Evolutionary conservation across 2,888 invertebrate genomes (phyloP).

Genomic region (Lordiphosa fenestrarum): DNA sequence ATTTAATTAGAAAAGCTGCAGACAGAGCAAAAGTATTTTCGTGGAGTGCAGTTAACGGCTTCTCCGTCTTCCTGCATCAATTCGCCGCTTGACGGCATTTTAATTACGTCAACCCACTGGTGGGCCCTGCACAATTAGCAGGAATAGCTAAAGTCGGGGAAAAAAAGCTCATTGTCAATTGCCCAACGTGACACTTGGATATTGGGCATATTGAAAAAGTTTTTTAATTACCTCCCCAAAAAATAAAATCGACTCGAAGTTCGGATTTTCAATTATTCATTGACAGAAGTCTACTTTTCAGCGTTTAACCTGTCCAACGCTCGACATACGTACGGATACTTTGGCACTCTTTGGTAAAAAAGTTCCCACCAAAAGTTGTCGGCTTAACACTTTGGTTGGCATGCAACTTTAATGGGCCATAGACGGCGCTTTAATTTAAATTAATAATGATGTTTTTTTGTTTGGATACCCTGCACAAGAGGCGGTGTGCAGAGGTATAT

Average conservation of each 20-base stretch:
- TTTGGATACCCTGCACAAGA: neutral
- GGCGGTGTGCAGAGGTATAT: neutral
- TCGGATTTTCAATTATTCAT: constrained; percentile 65
- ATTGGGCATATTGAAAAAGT: constrained; percentile 47
- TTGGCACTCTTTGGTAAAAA: constrained; percentile 6
- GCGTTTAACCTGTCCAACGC: constrained; percentile 60
- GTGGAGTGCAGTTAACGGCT: constrained; percentile 58
- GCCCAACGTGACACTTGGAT: constrained; percentile 38
- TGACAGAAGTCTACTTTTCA: constrained; percentile 48
- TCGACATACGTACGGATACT: constrained; percentile 44
- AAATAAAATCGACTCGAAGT: constrained; percentile 24
- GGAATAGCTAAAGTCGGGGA: constrained; percentile 12
- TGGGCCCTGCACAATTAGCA: constrained; percentile 30
- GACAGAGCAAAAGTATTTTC: constrained; percentile 24
- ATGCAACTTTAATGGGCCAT: constrained; percentile 24
- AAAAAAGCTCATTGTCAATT: constrained; percentile 41
- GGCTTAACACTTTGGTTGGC: constrained; percentile 28
- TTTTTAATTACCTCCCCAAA: constrained; percentile 61
- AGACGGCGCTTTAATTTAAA: constrained; percentile 6
- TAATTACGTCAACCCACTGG: constrained; percentile 58
- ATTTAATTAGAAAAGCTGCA: constrained; percentile 65
- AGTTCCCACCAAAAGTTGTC: constrained; percentile 29
- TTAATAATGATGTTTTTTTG: constrained; percentile 6
- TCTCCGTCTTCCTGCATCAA: constrained; percentile 47
- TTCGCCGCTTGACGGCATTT: constrained; percentile 63